These are phyloP conservation scores for Orthosia gothica DNA, from an alignment of 2,888 invertebrate species.

Conservation along the genomic window DNA sequence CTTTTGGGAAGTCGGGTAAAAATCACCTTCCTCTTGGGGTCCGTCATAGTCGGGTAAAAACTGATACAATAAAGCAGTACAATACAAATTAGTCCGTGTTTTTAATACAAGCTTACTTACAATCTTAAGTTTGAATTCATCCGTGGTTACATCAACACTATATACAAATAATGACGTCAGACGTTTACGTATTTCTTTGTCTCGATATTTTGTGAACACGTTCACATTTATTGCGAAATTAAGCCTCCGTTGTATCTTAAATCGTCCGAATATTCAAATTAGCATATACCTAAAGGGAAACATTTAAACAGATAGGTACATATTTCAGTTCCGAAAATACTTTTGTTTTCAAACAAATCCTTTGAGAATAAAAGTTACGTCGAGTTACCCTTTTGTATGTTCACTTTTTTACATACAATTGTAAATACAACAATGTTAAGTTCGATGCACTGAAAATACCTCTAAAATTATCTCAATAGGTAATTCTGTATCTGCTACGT, in stretches of 20 bases:
- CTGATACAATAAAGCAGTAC: too few species aligned
- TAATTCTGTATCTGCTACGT: not conserved
- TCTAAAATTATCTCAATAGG: not conserved
- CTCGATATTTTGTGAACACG: constrained; percentile 25
- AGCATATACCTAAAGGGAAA: not conserved
- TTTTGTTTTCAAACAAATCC: not conserved
- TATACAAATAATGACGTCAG: constrained; percentile 47
- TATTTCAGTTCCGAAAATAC: not conserved
- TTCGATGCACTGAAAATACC: constrained; percentile 6
- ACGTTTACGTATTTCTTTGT: constrained; percentile 42
- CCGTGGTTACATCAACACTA: constrained; percentile 30
- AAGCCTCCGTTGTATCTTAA: constrained; percentile 16
- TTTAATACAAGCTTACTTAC: not conserved
- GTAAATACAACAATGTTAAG: not conserved
- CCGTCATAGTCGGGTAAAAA: too few species aligned
- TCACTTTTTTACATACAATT: not conserved
- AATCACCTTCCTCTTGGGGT: too few species aligned
- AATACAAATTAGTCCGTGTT: not conserved
- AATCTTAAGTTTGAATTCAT: constrained; percentile 10
- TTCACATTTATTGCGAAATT: constrained; percentile 20
- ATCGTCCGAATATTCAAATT: constrained; percentile 44
- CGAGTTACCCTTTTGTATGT: not conserved
- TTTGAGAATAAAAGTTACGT: not conserved
- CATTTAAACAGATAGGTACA: not conserved
- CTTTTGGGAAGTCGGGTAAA: too few species aligned